Percentiles rank a stretch among this genome's conserved stretches.
Evolutionary conservation across 1,140 invertebrate species (phyloP).

Genomic region (Drosophila malerkotliana): DNA sequence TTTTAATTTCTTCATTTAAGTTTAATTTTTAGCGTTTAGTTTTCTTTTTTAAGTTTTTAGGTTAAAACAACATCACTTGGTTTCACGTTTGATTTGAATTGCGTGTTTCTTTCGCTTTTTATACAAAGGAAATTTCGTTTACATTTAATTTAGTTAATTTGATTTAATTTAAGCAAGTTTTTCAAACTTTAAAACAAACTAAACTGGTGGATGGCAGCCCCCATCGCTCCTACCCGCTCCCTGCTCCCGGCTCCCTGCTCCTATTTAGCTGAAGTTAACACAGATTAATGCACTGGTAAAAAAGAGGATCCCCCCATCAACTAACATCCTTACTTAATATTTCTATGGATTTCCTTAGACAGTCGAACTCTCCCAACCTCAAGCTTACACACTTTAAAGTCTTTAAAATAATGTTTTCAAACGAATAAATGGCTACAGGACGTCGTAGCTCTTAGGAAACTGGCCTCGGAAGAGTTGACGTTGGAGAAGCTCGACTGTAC

Average conservation of each 20-base stretch:
- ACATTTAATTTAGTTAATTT: constrained; percentile 61
- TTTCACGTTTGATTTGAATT: constrained; percentile 83
- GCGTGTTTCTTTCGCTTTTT: constrained; percentile 46
- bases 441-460: neutral
- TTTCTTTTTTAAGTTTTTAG: constrained; percentile 53
- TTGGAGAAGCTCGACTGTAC: constrained; percentile 33
- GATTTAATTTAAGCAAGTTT: constrained; percentile 70
- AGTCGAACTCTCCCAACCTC: constrained; percentile 18
- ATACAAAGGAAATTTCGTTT: constrained; percentile 42
- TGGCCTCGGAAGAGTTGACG: neutral
- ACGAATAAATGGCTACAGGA: neutral
- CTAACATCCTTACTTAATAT: constrained; percentile 15
- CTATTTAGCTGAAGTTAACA: constrained; percentile 68
- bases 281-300: constrained; percentile 83
- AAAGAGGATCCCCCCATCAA: constrained; percentile 19
- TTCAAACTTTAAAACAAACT: constrained; percentile 67
- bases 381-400: neutral
- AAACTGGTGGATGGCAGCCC: constrained; percentile 44
- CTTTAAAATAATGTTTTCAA: neutral
- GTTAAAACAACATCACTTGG: constrained; percentile 83
- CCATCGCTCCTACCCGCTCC: constrained; percentile 23
- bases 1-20: constrained; percentile 36
- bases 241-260: constrained; percentile 34
- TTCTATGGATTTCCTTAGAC: neutral
- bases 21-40: constrained; percentile 68